Evolutionary conservation across 2,113 vertebrate species (phyloP).

Genomic region (Gasterosteus aculeatus): DNA sequence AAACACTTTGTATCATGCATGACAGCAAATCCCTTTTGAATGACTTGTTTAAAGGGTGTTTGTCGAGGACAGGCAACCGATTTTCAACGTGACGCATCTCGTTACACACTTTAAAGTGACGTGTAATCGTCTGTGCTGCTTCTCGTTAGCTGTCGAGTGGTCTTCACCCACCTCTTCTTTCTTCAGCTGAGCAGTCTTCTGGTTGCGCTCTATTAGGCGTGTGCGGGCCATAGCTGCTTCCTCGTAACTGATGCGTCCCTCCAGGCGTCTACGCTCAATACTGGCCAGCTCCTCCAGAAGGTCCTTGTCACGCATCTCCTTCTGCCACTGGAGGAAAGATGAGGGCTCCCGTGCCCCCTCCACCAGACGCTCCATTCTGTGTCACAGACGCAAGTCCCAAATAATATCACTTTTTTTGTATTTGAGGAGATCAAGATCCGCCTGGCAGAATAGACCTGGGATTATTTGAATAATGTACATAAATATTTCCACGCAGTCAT

Average conservation of each 20-base stretch:
- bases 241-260: slow-evolving; percentile 84
- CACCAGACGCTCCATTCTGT: slow-evolving; percentile 74
- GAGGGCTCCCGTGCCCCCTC: slow-evolving; percentile 84
- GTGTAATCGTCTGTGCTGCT: background rate
- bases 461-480: background rate
- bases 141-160: background rate
- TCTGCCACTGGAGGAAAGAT: slow-evolving; percentile 88
- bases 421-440: background rate
- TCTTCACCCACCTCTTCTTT: slow-evolving; percentile 86
- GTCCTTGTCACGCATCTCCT: slow-evolving; percentile 85
- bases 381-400: slow-evolving; percentile 24
- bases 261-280: slow-evolving; percentile 79
- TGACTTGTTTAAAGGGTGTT: background rate
- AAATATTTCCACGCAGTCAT: background rate
- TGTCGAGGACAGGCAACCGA: background rate
- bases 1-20: background rate
- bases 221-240: slow-evolving; percentile 84
- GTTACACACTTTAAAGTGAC: slow-evolving; percentile 3
- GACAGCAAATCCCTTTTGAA: slow-evolving; percentile 2
- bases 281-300: slow-evolving; percentile 80
- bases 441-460: background rate
- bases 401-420: background rate
- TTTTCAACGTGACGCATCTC: background rate
- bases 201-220: slow-evolving; percentile 82
- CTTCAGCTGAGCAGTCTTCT: slow-evolving; percentile 80